These are phyloP conservation scores for Nycticryphes semicollaris DNA, from an alignment of 2,113 vertebrate species.

Conservation along the genomic window DNA sequence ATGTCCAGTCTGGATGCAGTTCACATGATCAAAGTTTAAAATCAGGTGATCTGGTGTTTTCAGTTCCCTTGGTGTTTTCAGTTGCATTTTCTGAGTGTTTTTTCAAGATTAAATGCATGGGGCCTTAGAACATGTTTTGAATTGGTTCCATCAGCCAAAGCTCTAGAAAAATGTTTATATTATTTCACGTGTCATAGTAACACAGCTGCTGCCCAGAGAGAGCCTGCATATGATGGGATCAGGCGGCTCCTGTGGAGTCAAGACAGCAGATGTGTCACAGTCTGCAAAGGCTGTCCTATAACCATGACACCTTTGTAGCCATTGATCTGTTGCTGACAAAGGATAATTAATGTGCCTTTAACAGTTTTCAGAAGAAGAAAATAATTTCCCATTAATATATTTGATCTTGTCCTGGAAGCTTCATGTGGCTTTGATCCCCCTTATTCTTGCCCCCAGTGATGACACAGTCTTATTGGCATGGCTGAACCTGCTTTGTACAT, in stretches of 20 bases:
- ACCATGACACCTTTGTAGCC: background rate
- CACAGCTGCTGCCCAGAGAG: background rate
- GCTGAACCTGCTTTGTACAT: background rate
- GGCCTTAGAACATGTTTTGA: background rate
- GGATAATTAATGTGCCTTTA: background rate
- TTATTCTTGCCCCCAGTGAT: background rate
- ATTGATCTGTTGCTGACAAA: background rate
- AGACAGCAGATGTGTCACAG: background rate
- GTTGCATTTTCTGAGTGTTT: background rate
- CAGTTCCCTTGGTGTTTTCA: too few relatives aligned
- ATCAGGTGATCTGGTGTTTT: too few relatives aligned
- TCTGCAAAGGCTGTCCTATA: background rate
- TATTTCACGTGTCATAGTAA: accelerated
- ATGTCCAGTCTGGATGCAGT: background rate
- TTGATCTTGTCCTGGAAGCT: background rate
- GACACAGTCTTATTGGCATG: background rate
- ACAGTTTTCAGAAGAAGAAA: background rate
- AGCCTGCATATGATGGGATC: background rate
- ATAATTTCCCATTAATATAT: background rate
- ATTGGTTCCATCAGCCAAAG: background rate
- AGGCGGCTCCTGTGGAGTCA: background rate
- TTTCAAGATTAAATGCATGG: background rate
- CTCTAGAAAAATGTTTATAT: background rate
- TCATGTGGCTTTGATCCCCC: background rate
- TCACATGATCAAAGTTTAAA: background rate